Evolutionary conservation across 2,888 invertebrate genomes (phyloP).

Genomic region (Drosophila kambysellisi): DNA sequence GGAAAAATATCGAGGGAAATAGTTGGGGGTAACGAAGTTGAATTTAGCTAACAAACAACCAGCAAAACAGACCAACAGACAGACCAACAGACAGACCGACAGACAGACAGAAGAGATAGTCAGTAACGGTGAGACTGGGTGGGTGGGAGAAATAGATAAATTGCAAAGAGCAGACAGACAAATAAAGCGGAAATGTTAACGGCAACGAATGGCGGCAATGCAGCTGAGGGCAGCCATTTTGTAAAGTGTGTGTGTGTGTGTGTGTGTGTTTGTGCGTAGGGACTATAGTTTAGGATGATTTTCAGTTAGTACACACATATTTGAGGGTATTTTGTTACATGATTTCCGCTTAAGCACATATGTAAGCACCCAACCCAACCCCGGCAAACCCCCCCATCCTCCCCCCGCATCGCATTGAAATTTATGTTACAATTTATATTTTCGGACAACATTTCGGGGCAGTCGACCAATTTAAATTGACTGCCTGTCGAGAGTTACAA

Average conservation of each 20-base stretch:
- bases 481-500: conserved; percentile 41
- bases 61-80: conserved; percentile 37
- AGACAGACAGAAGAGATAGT: conserved; percentile 9
- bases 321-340: conserved; percentile 58
- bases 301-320: conserved; percentile 26
- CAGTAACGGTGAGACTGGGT: conserved; percentile 6
- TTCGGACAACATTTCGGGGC: conserved; percentile 46
- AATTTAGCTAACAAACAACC: conserved; percentile 62
- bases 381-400: no score
- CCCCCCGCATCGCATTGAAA: conserved; percentile 51
- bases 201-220: conserved; percentile 75
- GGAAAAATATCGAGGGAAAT: not conserved
- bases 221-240: conserved; percentile 60
- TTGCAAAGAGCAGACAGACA: conserved; percentile 63
- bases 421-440: conserved; percentile 72
- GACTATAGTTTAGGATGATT: conserved; percentile 42
- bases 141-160: conserved; percentile 45
- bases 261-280: conserved; percentile 1
- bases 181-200: conserved; percentile 80
- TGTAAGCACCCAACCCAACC: conserved; percentile 7
- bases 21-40: conserved; percentile 17
- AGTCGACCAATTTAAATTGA: conserved; percentile 63
- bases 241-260: conserved; percentile 7
- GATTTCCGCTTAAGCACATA: conserved; percentile 71
- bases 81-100: conserved; percentile 14